phyloP scores from a whole-genome alignment of 2,113 vertebrate species.

The Leucopsar rothschildi region DNA sequence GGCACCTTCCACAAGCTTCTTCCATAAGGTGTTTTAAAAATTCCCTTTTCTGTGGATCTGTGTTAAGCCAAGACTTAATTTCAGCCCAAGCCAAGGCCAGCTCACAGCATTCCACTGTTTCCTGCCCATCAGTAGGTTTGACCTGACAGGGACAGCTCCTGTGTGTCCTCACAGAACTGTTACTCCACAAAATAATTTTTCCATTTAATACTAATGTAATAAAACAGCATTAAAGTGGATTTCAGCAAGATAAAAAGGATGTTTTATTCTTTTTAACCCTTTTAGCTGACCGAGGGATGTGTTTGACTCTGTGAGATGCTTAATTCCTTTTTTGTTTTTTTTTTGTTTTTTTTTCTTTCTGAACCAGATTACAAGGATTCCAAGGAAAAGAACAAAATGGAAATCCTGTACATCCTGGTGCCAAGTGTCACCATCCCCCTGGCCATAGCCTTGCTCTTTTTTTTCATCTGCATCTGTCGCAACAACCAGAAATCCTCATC shows the following conservation, averaged over 20 bases:
- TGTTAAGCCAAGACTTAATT: background rate
- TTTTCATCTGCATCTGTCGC: slow-evolving; percentile 96
- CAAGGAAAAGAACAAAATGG: slow-evolving; percentile 92
- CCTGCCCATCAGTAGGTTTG: background rate
- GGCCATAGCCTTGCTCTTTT: slow-evolving; percentile 93
- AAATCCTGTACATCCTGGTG: slow-evolving; percentile 95
- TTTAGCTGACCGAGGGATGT: background rate
- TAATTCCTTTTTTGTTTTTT: background rate
- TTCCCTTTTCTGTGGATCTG: background rate
- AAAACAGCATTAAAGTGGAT: background rate
- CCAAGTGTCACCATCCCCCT: slow-evolving; percentile 94
- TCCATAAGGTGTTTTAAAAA: background rate
- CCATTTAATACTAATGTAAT: background rate
- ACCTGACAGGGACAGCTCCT: background rate
- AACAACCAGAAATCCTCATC: slow-evolving; percentile 92
- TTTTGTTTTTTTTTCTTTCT: background rate
- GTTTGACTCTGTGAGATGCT: background rate
- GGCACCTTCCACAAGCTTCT: background rate
- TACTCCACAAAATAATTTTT: background rate
- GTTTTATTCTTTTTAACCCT: background rate
- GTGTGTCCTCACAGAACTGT: background rate
- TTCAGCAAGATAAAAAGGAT: background rate
- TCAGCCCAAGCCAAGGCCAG: background rate
- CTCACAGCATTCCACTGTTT: background rate
- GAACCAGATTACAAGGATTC: slow-evolving; percentile 85